phyloP scores from a whole-genome alignment of 2,797 vertebrate species.

The Carapus acus region DNA sequence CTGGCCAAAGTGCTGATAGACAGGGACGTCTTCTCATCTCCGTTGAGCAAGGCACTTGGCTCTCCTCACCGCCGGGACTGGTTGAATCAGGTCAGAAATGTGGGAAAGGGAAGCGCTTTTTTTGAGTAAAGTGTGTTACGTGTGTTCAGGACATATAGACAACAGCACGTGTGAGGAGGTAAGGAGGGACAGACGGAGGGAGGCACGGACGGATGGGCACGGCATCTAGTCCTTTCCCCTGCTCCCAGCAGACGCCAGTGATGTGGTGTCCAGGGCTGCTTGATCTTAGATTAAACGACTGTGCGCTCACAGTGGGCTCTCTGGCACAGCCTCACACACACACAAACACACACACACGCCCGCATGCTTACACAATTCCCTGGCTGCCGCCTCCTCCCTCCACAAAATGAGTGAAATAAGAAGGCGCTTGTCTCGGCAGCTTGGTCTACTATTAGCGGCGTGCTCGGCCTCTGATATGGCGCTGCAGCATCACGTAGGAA shows the following conservation, averaged over 20 bases:
- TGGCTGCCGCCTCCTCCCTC: neutral
- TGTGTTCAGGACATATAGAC: too few species aligned
- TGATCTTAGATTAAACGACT: conserved; percentile 64
- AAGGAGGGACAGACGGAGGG: conserved; percentile 1
- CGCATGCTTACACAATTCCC: conserved; percentile 9
- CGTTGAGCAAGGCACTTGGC: conserved; percentile 1
- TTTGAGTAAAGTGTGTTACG: too few species aligned
- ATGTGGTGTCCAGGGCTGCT: conserved; percentile 57
- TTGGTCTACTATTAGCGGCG: conserved; percentile 17
- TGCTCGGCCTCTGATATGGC: conserved; percentile 22
- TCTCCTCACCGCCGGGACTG: neutral
- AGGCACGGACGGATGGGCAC: conserved; percentile 41
- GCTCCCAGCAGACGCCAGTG: conserved; percentile 50
- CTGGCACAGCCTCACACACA: conserved; percentile 34
- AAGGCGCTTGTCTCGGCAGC: conserved; percentile 17
- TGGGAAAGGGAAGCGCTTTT: too few species aligned
- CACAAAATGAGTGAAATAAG: conserved; percentile 23
- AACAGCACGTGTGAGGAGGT: too few species aligned
- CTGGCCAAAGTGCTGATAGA: conserved; percentile 23
- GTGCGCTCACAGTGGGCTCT: conserved; percentile 46
- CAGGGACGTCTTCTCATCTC: neutral
- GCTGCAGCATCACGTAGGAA: too few species aligned
- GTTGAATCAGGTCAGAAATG: neutral
- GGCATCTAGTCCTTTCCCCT: conserved; percentile 36
- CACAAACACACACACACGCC: conserved; percentile 20